A percentile compares a stretch with the other conserved stretches of the same genome.
phyloP scores from a whole-genome alignment of 2,888 invertebrate species.

The Acronicta psi region DNA sequence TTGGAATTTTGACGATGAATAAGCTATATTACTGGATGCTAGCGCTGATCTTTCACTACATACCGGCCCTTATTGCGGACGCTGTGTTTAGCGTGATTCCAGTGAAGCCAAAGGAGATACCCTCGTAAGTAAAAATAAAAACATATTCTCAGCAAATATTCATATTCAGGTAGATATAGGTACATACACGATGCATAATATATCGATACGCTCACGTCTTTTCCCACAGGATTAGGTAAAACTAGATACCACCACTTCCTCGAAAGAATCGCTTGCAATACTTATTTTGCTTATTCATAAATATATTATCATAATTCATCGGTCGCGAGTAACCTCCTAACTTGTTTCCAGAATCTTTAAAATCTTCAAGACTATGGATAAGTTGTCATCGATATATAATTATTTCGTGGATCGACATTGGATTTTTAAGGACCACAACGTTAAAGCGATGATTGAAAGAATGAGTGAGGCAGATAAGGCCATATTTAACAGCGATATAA shows the following conservation, averaged over 20 bases:
- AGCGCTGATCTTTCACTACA: conserved; percentile 47
- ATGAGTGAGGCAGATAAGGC: conserved; percentile 36
- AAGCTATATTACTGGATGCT: conserved; percentile 29
- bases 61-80: conserved; percentile 52
- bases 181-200: too few relatives aligned
- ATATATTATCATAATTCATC: too few relatives aligned
- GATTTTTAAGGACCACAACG: conserved; percentile 46
- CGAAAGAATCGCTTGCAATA: too few relatives aligned
- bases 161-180: too few relatives aligned
- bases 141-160: background rate
- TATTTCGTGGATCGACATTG: conserved; percentile 43
- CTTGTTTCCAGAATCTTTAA: conserved; percentile 48
- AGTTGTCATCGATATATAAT: conserved; percentile 24
- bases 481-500: conserved; percentile 50
- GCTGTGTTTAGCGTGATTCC: conserved; percentile 30
- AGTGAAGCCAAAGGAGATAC: conserved; percentile 28
- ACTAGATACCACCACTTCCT: too few relatives aligned
- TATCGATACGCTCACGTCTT: too few relatives aligned
- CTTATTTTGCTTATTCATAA: too few relatives aligned
- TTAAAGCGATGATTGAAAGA: conserved; percentile 16
- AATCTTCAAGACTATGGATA: conserved; percentile 40
- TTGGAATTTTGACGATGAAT: conserved; percentile 24
- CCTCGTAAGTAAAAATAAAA: conserved; percentile 32
- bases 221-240: too few relatives aligned
- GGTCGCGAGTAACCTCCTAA: too few relatives aligned